These are phyloP conservation scores for Pterobdella sp. DNA, from an alignment of 2,888 invertebrate genomes.

Conservation along the genomic window DNA sequence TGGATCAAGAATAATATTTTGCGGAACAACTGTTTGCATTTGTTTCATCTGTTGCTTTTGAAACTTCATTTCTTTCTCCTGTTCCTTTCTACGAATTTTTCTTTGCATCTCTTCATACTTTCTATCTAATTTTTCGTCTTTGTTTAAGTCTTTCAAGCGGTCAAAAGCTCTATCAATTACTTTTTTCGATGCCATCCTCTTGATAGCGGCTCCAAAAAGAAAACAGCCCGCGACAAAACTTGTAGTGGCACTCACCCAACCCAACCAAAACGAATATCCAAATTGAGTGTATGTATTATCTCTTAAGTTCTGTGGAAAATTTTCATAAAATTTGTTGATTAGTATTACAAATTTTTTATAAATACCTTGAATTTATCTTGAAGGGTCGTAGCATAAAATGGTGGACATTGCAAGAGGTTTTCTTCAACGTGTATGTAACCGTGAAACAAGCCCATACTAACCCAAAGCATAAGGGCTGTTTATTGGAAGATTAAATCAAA, in stretches of 20 bases:
- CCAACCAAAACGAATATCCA: conserved; percentile 25
- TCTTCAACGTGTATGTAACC: conserved; percentile 23
- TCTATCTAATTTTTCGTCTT: conserved; percentile 23
- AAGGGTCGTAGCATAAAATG: conserved; percentile 17
- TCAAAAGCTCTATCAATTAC: conserved; percentile 20
- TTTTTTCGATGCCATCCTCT: not conserved
- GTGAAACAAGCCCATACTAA: conserved; percentile 22
- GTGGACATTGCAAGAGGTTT: conserved; percentile 13
- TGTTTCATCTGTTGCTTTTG: not conserved
- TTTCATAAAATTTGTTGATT: not conserved
- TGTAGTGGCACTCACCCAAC: conserved; percentile 16
- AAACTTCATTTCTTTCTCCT: conserved; percentile 4
- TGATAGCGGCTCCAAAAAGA: conserved; percentile 6
- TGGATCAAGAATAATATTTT: not conserved
- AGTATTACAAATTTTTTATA: not conserved
- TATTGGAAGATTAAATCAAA: not conserved
- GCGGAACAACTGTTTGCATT: not conserved
- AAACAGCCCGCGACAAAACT: not conserved
- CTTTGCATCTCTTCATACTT: conserved; percentile 21
- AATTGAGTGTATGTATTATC: not conserved
- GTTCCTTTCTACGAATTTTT: conserved; percentile 16
- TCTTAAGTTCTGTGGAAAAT: not conserved
- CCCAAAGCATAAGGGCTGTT: conserved; percentile 18
- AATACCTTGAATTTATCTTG: conserved; percentile 14
- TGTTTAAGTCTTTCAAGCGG: not conserved